Evolutionary conservation across 2,797 vertebrate species (phyloP).

Genomic region (Spinus olivaceus): DNA sequence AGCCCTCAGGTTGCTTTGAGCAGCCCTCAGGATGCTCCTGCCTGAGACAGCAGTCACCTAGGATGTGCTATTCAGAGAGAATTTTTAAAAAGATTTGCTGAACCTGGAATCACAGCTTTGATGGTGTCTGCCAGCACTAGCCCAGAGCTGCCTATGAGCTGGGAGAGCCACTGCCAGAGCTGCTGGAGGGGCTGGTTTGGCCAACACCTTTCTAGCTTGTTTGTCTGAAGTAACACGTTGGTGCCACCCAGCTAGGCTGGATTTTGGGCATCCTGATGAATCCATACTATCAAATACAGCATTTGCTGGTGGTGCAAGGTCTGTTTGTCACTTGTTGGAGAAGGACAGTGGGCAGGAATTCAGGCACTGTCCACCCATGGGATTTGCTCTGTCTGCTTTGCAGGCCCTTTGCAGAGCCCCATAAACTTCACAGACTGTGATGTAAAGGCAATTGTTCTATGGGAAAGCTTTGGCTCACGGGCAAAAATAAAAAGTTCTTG

Average conservation of each 20-base stretch:
- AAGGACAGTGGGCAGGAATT: neutral
- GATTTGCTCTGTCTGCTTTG: neutral
- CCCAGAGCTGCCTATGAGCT: neutral
- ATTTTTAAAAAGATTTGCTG: neutral
- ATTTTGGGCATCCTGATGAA: neutral
- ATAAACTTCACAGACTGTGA: neutral
- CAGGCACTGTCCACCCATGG: rapidly evolving
- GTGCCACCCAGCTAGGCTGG: neutral
- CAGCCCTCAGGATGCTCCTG: neutral
- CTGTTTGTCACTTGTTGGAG: neutral
- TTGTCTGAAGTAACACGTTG: neutral
- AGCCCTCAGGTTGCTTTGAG: neutral
- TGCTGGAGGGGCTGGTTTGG: neutral
- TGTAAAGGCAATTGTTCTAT: neutral
- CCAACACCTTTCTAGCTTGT: neutral
- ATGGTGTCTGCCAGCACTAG: neutral
- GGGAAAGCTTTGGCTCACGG: neutral
- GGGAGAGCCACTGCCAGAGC: neutral
- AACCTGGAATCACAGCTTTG: neutral
- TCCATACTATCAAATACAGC: neutral
- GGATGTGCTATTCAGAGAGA: neutral
- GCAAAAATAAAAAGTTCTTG: neutral
- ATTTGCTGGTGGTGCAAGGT: neutral
- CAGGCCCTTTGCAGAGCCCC: neutral
- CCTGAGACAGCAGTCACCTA: neutral